Conservation (phyloP, 2,888 invertebrate genomes). For the Ditula angustiorana region DNA sequence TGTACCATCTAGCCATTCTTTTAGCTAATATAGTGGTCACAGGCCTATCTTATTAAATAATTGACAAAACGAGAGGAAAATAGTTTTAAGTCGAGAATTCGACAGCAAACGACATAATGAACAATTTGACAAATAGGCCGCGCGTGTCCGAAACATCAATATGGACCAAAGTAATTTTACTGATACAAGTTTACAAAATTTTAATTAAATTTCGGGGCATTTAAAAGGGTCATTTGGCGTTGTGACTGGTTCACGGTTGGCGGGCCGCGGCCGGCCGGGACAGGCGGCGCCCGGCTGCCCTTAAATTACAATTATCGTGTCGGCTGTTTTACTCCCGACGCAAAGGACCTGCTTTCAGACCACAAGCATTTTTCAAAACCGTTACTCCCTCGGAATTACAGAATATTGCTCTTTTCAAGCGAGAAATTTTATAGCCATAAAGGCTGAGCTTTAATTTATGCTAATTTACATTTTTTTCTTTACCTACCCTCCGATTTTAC, state of each 20-base stretch:
- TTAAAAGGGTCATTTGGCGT: slow-evolving; percentile 70
- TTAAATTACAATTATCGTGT: slow-evolving; percentile 77
- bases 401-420: slow-evolving; percentile 24
- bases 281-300: slow-evolving; percentile 46
- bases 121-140: slow-evolving; percentile 10
- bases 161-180: slow-evolving; percentile 53
- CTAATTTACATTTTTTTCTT: slow-evolving; percentile 3
- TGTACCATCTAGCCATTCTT: too few species aligned
- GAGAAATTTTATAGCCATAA: slow-evolving; percentile 12
- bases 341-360: slow-evolving; percentile 54
- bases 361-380: slow-evolving; percentile 51
- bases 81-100: background rate
- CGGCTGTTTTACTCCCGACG: slow-evolving; percentile 59
- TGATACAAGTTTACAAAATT: slow-evolving; percentile 64
- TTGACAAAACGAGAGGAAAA: too few species aligned
- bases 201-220: slow-evolving; percentile 75
- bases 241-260: slow-evolving; percentile 69
- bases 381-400: slow-evolving; percentile 30
- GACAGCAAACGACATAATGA: background rate
- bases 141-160: slow-evolving; percentile 38
- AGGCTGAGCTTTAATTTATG: slow-evolving; percentile 5
- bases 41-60: too few species aligned
- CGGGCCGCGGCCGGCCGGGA: slow-evolving; percentile 49
- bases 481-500: background rate
- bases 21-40: too few species aligned